Conservation (phyloP, 2,888 invertebrate genomes). For the Panzeria rudis region DNA sequence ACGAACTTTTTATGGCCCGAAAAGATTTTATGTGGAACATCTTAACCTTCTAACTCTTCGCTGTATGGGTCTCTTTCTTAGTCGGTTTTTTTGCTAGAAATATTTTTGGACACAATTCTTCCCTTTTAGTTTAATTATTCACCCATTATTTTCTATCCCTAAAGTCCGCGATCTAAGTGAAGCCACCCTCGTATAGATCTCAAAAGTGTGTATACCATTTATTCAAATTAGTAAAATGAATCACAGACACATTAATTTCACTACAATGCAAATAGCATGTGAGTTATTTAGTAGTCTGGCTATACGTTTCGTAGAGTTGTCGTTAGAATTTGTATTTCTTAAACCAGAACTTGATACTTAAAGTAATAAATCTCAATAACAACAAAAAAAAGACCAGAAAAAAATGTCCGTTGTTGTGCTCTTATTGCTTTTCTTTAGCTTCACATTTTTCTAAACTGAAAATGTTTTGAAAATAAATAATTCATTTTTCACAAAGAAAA, state of each 20-base stretch:
- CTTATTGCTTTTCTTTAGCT: background rate
- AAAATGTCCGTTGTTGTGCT: background rate
- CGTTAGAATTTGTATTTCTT: conserved; percentile 17
- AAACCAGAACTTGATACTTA: conserved; percentile 47
- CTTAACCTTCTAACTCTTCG: too few relatives aligned
- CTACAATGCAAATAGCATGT: conserved; percentile 41
- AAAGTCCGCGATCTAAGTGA: too few relatives aligned
- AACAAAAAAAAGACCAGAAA: background rate
- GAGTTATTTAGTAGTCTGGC: conserved; percentile 31
- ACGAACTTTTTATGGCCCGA: too few relatives aligned
- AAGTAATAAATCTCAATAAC: conserved; percentile 31
- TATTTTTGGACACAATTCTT: too few relatives aligned
- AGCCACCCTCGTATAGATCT: conserved; percentile 14
- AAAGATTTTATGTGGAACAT: too few relatives aligned
- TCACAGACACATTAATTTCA: conserved; percentile 48
- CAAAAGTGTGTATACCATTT: conserved; percentile 20
- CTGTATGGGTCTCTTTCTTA: too few relatives aligned
- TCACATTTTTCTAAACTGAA: conserved; percentile 20
- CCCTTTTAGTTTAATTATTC: background rate
- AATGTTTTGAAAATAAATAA: conserved; percentile 23
- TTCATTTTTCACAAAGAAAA: conserved; percentile 23
- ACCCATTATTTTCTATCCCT: too few relatives aligned
- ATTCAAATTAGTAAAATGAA: conserved; percentile 54
- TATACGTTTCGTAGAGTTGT: background rate
- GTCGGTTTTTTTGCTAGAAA: too few relatives aligned